Percentiles rank a stretch among this genome's conserved stretches.
phyloP scores from a whole-genome alignment of 1,140 invertebrate genomes.

The Pectinophora gossypiella region DNA sequence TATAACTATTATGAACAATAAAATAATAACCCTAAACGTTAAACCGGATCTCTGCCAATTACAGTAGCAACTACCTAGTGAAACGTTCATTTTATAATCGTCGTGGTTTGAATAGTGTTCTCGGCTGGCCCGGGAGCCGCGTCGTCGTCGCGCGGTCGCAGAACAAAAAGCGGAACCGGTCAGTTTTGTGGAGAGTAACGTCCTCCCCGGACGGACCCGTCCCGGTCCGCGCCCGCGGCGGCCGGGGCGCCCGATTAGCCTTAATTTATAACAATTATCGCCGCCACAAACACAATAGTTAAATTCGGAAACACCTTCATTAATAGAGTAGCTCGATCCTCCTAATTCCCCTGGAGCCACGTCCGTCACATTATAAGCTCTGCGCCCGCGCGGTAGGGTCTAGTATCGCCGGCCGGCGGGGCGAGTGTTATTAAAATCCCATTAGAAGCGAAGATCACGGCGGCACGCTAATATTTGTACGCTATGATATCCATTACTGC shows the following conservation, averaged over 20 bases:
- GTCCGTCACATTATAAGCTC: constrained; percentile 1
- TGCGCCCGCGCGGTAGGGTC: not conserved
- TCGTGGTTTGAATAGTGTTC: no score
- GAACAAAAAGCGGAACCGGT: no score
- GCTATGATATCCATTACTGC: not conserved
- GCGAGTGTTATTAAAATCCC: constrained; percentile 36
- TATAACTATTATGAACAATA: no score
- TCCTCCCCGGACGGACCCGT: no score
- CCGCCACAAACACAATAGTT: constrained; percentile 32
- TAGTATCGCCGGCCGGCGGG: not conserved
- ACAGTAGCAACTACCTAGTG: no score
- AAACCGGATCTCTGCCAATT: no score
- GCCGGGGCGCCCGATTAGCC: constrained; percentile 20
- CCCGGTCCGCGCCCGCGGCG: constrained; percentile 6
- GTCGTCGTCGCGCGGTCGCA: no score
- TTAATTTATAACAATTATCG: constrained; percentile 50
- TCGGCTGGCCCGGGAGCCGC: no score
- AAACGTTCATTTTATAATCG: no score
- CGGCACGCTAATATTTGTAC: not conserved
- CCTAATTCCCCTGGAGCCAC: not conserved
- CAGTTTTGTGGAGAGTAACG: no score
- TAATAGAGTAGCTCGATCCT: constrained; percentile 27
- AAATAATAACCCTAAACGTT: no score
- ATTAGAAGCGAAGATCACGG: constrained; percentile 15
- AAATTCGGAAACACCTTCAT: constrained; percentile 45